phyloP scores from a whole-genome alignment of 1,140 invertebrate genomes.

The Hormaphis cornu region DNA sequence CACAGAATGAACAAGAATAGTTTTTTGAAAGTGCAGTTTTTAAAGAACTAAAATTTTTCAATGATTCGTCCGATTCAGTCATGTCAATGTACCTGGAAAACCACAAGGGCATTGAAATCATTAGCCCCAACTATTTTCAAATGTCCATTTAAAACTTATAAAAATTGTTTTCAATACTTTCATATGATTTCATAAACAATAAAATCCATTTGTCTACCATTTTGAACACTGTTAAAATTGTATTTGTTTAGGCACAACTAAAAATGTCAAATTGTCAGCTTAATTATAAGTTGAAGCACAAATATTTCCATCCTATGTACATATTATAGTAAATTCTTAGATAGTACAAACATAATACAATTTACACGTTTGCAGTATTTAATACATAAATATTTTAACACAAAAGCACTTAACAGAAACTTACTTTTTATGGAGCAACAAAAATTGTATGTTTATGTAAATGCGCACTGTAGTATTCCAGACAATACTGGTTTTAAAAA shows the following conservation, averaged over 20 bases:
- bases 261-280: slow-evolving; percentile 1
- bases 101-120: slow-evolving; percentile 8
- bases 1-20: slow-evolving; percentile 26
- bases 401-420: no score
- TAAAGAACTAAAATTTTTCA: background rate
- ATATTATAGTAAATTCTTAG: no score
- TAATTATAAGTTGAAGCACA: background rate
- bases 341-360: no score
- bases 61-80: background rate
- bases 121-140: slow-evolving; percentile 9
- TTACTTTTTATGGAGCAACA: no score
- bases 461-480: no score
- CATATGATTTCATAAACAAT: background rate
- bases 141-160: background rate
- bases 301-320: slow-evolving; percentile 3
- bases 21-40: background rate
- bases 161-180: background rate
- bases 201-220: slow-evolving; percentile 26
- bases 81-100: slow-evolving; percentile 12
- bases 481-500: no score
- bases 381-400: no score
- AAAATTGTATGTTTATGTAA: no score
- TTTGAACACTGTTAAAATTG: slow-evolving; percentile 24
- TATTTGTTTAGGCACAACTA: background rate
- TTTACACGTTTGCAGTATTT: no score